Evolutionary conservation across 1,140 invertebrate genomes (phyloP).

Genomic region (Macrobrachium nipponense): DNA sequence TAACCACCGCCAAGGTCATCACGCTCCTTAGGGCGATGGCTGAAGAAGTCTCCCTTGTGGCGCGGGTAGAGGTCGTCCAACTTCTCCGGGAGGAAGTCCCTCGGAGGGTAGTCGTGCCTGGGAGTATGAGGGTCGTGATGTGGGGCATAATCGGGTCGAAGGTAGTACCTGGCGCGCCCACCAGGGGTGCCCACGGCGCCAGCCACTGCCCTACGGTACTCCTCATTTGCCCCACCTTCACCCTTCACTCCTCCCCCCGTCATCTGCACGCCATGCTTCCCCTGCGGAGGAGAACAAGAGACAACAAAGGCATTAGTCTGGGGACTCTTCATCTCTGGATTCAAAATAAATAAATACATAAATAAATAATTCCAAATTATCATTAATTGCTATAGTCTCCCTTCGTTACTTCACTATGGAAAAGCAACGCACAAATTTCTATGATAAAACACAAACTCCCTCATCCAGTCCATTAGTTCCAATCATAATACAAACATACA

Average conservation of each 20-base stretch:
- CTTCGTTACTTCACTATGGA: too few relatives aligned
- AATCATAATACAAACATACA: too few relatives aligned
- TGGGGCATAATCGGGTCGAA: conserved; percentile 59
- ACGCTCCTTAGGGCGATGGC: conserved; percentile 60
- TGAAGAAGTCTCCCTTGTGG: conserved; percentile 63
- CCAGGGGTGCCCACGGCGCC: conserved; percentile 24
- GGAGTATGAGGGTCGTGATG: conserved; percentile 57
- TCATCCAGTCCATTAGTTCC: too few relatives aligned
- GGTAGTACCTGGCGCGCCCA: conserved; percentile 60
- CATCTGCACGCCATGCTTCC: conserved; percentile 64
- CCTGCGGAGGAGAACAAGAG: conserved; percentile 48
- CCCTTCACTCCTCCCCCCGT: conserved; percentile 61
- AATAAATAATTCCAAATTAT: too few relatives aligned
- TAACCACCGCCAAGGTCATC: conserved; percentile 58
- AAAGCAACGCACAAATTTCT: too few relatives aligned
- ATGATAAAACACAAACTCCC: too few relatives aligned
- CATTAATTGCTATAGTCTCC: too few relatives aligned
- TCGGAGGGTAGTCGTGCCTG: conserved; percentile 57
- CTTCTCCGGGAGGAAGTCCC: conserved; percentile 63
- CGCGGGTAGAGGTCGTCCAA: conserved; percentile 61
- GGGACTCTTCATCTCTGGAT: too few relatives aligned
- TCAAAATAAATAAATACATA: too few relatives aligned
- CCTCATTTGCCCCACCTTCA: conserved; percentile 46
- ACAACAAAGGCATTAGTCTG: background rate
- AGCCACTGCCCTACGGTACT: conserved; percentile 57